Conservation (phyloP, 1,140 invertebrate genomes). For the Caenorhabditis remanei region DNA sequence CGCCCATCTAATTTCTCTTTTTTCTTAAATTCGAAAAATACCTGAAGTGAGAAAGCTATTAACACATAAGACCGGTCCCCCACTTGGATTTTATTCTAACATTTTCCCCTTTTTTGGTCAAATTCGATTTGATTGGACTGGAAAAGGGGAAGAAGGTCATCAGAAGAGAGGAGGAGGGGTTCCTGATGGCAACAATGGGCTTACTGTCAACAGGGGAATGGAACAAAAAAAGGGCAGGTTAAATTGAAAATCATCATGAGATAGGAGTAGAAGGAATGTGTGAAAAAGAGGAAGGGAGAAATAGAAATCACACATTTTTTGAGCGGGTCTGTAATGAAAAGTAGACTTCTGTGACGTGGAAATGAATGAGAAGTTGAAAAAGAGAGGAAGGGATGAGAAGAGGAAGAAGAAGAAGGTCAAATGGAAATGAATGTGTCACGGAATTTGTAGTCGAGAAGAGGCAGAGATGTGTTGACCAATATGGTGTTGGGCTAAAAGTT, state of each 20-base stretch:
- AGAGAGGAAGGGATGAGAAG: too few relatives aligned
- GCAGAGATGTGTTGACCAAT: not conserved
- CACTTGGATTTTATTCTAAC: too few relatives aligned
- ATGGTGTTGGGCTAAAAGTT: too few relatives aligned
- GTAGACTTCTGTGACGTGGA: constrained; percentile 1
- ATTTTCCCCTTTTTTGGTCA: constrained; percentile 1
- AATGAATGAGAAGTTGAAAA: not conserved
- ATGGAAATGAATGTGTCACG: not conserved
- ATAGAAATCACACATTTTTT: not conserved
- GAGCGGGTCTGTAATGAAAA: not conserved
- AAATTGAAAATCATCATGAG: not conserved
- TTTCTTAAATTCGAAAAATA: constrained; percentile 42
- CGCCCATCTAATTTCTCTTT: too few relatives aligned
- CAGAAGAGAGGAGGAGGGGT: not conserved
- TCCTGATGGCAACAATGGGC: constrained; percentile 13
- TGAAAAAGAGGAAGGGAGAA: not conserved
- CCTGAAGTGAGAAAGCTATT: constrained; percentile 7
- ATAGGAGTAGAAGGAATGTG: not conserved
- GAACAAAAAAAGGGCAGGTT: not conserved
- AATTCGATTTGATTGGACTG: constrained; percentile 12
- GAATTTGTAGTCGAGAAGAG: not conserved
- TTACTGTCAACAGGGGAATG: not conserved
- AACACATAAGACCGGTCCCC: constrained; percentile 11
- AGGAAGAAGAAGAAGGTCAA: not conserved
- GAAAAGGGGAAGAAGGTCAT: constrained; percentile 25